Evolutionary conservation across 2,888 invertebrate genomes (phyloP), one percentile per base, ranked within the genome.

Genomic region (Platycnemis pennipes): DNA sequence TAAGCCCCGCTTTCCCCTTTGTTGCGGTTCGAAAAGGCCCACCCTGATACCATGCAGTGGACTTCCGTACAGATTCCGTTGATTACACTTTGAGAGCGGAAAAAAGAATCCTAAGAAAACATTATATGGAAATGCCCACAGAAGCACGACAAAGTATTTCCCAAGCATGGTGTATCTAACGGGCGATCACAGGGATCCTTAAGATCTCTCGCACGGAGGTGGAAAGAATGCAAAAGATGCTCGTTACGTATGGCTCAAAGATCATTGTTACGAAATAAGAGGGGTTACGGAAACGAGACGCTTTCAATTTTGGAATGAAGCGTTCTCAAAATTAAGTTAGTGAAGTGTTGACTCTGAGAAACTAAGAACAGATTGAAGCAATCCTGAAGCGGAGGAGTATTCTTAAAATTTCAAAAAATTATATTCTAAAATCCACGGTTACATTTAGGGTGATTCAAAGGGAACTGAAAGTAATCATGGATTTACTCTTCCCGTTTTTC

Each of bases 1-100:
- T 77, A 77, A 77, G 77, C n/a, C 77, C 37, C 94, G 95, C 95
- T 95, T 95, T 95, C 95, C 95, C 95, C 88, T 95, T 95, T 95
- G 95, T 95, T 95, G 95, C 95, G 95, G n/a, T 88, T 16, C 63
- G 94, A 77, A 37, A n/a, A 85, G 91, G 77, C 45, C 89, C 44
- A 56, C 88, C 94, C 69, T 22, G 86, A n/a, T n/a, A n/a, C 44
- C 87, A 44, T 63, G 94, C 53, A 63, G 94, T 94, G 95, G 95
- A 95, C 95, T 95, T 94, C 95, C 94, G 95, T 95, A 95, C 95
- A 95, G 95, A 95, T 95, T 95, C 94, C 86, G 94, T 87, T 91
- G 95, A 95, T 95, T 94, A 94, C 95, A 89, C 94, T 95, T 94
- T 94, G 89, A 94, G 94, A 94, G 94, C 94, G 94, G n/a, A n/a